Evolutionary conservation across 2,888 invertebrate species (phyloP).

Genomic region (Reticulitermes lucifugus): DNA sequence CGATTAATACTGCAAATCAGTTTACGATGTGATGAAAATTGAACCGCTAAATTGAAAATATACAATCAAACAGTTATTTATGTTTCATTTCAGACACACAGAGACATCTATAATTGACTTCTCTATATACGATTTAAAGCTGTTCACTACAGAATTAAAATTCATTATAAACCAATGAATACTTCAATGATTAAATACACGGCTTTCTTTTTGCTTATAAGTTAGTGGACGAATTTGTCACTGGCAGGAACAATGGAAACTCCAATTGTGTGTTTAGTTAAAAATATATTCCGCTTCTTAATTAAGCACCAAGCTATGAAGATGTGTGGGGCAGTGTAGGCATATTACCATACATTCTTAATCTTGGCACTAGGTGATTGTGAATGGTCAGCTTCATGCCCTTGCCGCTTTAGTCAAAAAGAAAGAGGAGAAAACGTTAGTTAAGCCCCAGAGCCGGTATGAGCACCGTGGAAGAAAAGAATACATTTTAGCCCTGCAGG

Average conservation of each 20-base stretch:
- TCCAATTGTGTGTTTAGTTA: neutral
- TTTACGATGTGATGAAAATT: neutral
- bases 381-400: no score
- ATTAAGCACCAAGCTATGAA: no score
- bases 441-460: no score
- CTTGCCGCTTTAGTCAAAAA: no score
- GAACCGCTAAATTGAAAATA: neutral
- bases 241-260: neutral
- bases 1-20: neutral
- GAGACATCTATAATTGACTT: neutral
- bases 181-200: neutral
- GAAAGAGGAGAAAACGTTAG: no score
- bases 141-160: neutral
- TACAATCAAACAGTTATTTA: neutral
- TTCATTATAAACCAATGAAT: neutral
- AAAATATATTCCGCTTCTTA: no score
- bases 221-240: neutral
- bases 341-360: no score
- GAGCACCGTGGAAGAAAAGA: no score
- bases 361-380: neutral
- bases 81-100: neutral
- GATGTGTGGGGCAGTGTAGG: no score
- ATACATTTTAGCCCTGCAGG: no score
- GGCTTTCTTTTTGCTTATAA: neutral
- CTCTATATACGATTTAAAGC: neutral